A percentile compares a stretch with the other conserved stretches of the same genome.
phyloP scores from a whole-genome alignment of 2,113 vertebrate genomes.

The Ibidorhyncha struthersii region DNA sequence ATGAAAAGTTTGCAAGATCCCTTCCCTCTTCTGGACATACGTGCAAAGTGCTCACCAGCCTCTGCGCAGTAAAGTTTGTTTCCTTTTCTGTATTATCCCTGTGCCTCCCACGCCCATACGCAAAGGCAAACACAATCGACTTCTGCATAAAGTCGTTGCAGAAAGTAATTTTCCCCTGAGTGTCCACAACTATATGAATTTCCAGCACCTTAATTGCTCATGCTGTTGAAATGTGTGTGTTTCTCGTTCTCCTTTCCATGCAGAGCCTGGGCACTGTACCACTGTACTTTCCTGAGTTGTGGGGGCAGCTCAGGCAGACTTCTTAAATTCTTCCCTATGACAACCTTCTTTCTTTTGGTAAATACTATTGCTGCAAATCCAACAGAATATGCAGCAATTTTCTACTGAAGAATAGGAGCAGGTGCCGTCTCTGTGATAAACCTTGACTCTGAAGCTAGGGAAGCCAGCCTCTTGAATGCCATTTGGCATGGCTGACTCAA shows the following conservation, averaged over 20 bases:
- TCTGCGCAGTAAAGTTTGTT: background rate
- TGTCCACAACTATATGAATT: background rate
- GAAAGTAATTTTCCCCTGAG: background rate
- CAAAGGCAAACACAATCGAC: background rate
- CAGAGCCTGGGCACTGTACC: background rate
- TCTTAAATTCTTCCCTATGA: background rate
- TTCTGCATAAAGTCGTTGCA: background rate
- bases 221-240: accelerated
- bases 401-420: background rate
- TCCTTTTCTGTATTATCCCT: background rate
- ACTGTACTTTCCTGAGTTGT: background rate
- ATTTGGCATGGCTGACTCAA: background rate
- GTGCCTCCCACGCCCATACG: accelerated
- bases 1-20: background rate
- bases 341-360: background rate
- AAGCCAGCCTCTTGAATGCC: background rate
- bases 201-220: background rate
- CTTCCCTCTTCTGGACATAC: background rate
- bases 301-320: background rate
- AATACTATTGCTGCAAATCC: background rate
- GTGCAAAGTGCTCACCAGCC: background rate
- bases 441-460: background rate
- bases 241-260: background rate
- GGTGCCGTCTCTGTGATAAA: background rate
- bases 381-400: background rate